Evolutionary conservation across 2,888 invertebrate species (phyloP).

Genomic region (Seira sanloemensis): DNA sequence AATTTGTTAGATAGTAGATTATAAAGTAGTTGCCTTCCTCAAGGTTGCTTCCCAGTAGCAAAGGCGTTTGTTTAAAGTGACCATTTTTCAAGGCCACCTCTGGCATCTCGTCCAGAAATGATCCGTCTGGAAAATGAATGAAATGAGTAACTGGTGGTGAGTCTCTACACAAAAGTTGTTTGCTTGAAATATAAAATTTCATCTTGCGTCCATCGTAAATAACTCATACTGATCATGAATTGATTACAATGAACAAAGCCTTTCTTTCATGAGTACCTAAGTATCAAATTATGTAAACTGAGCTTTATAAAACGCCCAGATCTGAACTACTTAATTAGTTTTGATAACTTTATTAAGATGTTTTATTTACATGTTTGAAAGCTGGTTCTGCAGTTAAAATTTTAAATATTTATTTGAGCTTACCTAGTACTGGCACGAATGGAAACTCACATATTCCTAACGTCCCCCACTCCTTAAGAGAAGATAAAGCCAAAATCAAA

Average conservation of each 20-base stretch:
- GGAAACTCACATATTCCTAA: conserved; percentile 92
- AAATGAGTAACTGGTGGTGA: neutral
- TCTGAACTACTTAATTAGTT: neutral
- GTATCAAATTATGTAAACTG: no score
- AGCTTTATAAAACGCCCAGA: neutral
- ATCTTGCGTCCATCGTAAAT: neutral
- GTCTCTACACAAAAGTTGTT: no score
- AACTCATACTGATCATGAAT: no score
- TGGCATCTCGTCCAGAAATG: conserved; percentile 91
- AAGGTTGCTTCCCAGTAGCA: conserved; percentile 93
- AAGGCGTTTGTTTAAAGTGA: conserved; percentile 94
- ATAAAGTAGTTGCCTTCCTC: conserved; percentile 97
- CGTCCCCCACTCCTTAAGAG: conserved; percentile 87
- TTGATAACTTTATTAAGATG: neutral
- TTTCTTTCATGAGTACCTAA: no score
- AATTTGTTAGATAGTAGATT: conserved; percentile 91
- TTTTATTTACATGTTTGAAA: no score
- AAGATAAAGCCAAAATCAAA: no score
- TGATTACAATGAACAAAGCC: no score
- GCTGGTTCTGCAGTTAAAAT: no score
- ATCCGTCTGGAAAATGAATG: conserved; percentile 81
- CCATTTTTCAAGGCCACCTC: conserved; percentile 82
- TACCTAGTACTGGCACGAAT: conserved; percentile 89
- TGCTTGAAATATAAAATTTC: neutral
- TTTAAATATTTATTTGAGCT: neutral